These are phyloP conservation scores for Nasonia vitripennis DNA, from an alignment of 1,140 invertebrate species.

Conservation along the genomic window DNA sequence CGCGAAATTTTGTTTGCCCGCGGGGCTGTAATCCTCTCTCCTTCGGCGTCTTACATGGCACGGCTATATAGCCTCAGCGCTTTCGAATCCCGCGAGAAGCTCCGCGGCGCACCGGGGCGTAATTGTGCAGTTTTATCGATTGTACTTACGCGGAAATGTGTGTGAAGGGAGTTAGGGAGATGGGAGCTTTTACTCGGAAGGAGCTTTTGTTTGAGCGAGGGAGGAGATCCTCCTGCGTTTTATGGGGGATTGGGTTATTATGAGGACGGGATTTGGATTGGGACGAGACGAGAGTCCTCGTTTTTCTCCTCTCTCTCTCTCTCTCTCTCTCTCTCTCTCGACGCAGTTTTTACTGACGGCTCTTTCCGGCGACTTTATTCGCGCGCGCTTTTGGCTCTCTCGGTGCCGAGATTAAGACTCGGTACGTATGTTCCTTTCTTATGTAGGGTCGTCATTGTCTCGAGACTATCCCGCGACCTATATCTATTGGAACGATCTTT, in stretches of 20 bases:
- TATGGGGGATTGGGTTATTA: constrained; percentile 14
- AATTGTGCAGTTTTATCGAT: constrained; percentile 48
- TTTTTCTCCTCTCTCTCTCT: too few relatives aligned
- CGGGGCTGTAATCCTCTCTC: constrained; percentile 1
- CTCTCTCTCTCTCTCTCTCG: too few relatives aligned
- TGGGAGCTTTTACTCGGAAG: constrained; percentile 3
- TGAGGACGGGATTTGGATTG: constrained; percentile 4
- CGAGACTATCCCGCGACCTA: too few relatives aligned
- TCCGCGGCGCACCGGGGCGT: neutral
- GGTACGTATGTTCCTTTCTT: neutral
- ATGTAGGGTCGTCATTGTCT: too few relatives aligned
- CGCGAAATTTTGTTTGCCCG: constrained; percentile 36
- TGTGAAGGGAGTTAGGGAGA: neutral
- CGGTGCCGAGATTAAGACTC: neutral
- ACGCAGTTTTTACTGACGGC: too few relatives aligned
- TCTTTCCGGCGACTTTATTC: neutral
- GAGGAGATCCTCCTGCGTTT: constrained; percentile 6
- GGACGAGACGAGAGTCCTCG: too few relatives aligned
- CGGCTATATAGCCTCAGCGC: neutral
- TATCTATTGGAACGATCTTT: too few relatives aligned
- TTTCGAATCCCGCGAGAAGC: neutral
- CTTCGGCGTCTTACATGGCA: neutral
- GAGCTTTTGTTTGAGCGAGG: constrained; percentile 35
- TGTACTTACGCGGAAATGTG: constrained; percentile 24
- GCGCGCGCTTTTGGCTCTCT: neutral